Evolutionary conservation across 2,888 invertebrate genomes (phyloP).

Genomic region (Drosophila cognata): DNA sequence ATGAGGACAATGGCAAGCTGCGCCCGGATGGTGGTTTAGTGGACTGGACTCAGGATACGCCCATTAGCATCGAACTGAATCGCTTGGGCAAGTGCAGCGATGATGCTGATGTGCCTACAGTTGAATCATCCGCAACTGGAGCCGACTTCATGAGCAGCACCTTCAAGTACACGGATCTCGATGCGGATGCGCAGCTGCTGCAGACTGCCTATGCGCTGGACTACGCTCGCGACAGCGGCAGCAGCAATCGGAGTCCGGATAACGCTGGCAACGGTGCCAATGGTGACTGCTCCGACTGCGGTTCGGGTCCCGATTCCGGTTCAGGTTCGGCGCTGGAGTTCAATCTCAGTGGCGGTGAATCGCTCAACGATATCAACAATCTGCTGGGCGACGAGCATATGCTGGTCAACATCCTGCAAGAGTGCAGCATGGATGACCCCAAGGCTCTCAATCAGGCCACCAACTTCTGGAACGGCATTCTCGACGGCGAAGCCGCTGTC

Average conservation of each 20-base stretch:
- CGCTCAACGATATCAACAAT: conserved; percentile 84
- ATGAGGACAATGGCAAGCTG: conserved; percentile 47
- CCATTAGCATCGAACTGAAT: conserved; percentile 83
- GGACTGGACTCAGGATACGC: conserved; percentile 83
- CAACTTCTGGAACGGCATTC: conserved; percentile 85
- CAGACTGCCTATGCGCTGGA: conserved; percentile 77
- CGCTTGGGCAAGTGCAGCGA: conserved; percentile 59
- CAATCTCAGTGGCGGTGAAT: conserved; percentile 84
- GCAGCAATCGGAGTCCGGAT: conserved; percentile 75
- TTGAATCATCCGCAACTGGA: conserved; percentile 32
- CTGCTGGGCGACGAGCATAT: conserved; percentile 84
- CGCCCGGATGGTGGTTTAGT: conserved; percentile 63
- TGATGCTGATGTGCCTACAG: conserved; percentile 11
- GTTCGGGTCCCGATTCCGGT: conserved; percentile 67
- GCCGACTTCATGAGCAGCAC: conserved; percentile 77
- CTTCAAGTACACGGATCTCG: conserved; percentile 83
- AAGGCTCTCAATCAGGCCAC: conserved; percentile 84
- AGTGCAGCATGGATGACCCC: conserved; percentile 85
- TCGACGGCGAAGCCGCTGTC: conserved; percentile 83
- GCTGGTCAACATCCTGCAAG: conserved; percentile 85
- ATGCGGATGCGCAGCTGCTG: conserved; percentile 82
- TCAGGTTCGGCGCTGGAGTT: conserved; percentile 81
- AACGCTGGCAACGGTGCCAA: conserved; percentile 23
- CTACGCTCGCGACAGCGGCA: conserved; percentile 69
- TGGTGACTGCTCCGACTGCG: conserved; percentile 67